Base-by-base conservation (phyloP, 1,140 invertebrate genomes). In the Hyphantria cunea region DNA sequence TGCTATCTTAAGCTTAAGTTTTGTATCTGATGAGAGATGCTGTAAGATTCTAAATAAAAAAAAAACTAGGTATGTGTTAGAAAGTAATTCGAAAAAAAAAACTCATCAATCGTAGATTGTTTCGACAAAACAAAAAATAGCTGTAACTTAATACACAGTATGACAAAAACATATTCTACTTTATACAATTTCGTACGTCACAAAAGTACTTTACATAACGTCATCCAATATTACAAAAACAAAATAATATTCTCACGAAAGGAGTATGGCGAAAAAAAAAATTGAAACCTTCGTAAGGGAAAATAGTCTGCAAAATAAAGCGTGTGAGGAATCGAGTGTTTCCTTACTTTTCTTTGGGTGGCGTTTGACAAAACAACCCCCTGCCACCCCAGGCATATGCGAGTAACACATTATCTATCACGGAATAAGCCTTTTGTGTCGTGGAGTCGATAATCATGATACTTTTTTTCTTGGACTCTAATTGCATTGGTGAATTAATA, bases 401-500 rank as follows among this genome's bases (percentile, higher is more conserved):
- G 80, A 82, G 86, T 82, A 82, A 80, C 79, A 86, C 81, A 81
- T 88, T 88, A 89, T 84, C 84, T 86, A 86, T 86, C 84, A 80
- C 68, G 66, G 68, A 74, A 75, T 72, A 74, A 70, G 70, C 54
- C 17, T 39, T 56, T 47, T 49, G 41, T 13, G 48, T 7, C 39
- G 47, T 83, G 53, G 82, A 86, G 85, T 66, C 41, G 74, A 14
- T 34, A 13, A 25, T 32, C 15, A 33, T 17, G 12, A 37, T 53
- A n/a, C n/a, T n/a, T 42, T 50, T 53, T 49, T 59, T 25, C 17
- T 5, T 25, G 17, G 5, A 25, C 5, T 3, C 17, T 25, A 25
- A 25, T 25, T 25, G 17, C 17, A 3, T 25, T 25, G 17, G 17
- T 1, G 1, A 25, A 25, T 25, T 25, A 25, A 5, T 5, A 25